phyloP scores from a whole-genome alignment of 53 echinoderm and acorn worm species.

The Holothuria scabra region DNA sequence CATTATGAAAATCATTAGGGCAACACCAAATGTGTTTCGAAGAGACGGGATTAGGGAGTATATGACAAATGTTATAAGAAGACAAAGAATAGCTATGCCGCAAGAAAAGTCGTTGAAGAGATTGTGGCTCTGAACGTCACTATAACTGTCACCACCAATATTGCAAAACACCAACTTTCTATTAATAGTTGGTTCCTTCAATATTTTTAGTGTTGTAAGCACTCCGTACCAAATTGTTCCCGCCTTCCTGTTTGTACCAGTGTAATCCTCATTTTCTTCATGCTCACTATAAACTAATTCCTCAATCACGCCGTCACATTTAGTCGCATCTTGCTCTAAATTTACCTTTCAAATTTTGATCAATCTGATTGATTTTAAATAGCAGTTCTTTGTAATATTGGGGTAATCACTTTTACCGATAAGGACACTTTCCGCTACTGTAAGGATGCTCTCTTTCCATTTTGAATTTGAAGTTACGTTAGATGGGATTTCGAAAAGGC shows the following conservation, averaged over 20 bases:
- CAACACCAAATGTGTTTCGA: constrained; percentile 1
- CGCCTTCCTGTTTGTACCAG: too few relatives aligned
- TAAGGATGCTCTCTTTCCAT: not conserved
- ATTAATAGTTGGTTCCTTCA: too few relatives aligned
- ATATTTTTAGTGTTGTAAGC: not conserved
- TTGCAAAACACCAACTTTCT: not conserved
- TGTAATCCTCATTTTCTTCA: not conserved
- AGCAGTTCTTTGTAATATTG: not conserved
- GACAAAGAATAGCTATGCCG: not conserved
- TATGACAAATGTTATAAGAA: not conserved
- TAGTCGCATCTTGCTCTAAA: not conserved
- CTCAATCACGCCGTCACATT: constrained; percentile 10
- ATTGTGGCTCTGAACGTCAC: too few relatives aligned
- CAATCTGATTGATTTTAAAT: not conserved
- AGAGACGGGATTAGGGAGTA: not conserved
- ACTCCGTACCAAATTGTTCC: not conserved
- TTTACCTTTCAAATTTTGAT: not conserved
- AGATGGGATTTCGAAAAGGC: not conserved
- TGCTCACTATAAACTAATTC: not conserved
- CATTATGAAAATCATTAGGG: not conserved
- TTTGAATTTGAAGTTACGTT: not conserved
- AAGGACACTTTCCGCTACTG: not conserved
- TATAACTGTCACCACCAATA: not conserved
- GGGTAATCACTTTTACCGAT: too few relatives aligned
- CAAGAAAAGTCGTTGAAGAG: not conserved